Evolutionary conservation across 2,113 vertebrate species (phyloP).

Genomic region (Garra rufa): DNA sequence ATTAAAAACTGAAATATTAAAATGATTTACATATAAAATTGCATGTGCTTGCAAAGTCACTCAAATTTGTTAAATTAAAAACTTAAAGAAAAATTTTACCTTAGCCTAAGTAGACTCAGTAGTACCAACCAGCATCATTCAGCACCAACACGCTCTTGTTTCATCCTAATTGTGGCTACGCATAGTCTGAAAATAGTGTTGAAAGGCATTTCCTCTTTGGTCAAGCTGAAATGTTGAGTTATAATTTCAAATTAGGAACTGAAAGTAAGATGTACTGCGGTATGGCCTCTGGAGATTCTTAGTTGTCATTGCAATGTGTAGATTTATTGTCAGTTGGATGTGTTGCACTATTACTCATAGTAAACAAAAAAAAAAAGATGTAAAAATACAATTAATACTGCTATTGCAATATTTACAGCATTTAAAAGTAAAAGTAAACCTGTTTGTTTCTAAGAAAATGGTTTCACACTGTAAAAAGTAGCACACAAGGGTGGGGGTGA

Average conservation of each 20-base stretch:
- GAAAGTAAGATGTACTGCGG: neutral
- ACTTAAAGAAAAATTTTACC: too few relatives aligned
- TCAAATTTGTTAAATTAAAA: neutral
- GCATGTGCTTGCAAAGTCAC: neutral
- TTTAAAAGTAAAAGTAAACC: too few relatives aligned
- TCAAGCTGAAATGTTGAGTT: neutral
- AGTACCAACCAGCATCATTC: neutral
- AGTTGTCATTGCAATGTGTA: neutral
- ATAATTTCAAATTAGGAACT: neutral
- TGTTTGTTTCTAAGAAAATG: too few relatives aligned
- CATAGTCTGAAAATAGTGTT: neutral
- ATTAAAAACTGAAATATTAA: neutral
- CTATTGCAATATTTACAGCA: too few relatives aligned
- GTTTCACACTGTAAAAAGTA: neutral
- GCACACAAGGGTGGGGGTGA: neutral
- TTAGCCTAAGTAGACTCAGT: neutral
- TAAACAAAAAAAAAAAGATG: neutral
- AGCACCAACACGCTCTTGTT: neutral
- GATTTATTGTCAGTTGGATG: neutral
- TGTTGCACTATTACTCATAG: neutral
- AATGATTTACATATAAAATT: neutral
- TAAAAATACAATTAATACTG: too few relatives aligned
- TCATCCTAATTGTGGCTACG: too few relatives aligned
- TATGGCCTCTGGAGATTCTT: neutral
- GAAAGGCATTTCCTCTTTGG: neutral